phyloP scores from a whole-genome alignment of 1,140 invertebrate species.

The Drosophila subobscura region DNA sequence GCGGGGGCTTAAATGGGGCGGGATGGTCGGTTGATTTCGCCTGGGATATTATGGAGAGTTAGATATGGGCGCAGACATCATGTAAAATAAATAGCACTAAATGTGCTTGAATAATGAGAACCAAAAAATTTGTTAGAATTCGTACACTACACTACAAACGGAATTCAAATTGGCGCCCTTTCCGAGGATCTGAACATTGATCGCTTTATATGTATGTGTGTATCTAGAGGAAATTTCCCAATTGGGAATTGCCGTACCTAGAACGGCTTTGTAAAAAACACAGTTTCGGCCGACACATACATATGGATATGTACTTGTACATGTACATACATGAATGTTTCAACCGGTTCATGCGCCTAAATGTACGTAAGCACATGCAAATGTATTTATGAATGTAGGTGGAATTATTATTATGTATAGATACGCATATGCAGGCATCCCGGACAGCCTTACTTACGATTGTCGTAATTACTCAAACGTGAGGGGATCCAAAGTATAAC shows the following conservation, averaged over 20 bases:
- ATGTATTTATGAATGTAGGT: not conserved
- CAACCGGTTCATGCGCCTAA: constrained; percentile 27
- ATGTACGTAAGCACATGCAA: constrained; percentile 11
- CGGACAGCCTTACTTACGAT: not conserved
- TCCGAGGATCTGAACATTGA: not conserved
- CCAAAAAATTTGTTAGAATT: no score
- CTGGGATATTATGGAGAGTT: not conserved
- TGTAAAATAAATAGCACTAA: not conserved
- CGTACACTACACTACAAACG: no score
- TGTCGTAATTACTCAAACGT: not conserved
- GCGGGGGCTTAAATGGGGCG: no score
- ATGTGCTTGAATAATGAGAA: no score
- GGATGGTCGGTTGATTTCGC: not conserved
- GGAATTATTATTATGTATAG: not conserved
- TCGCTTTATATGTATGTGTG: not conserved
- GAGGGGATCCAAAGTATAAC: no score
- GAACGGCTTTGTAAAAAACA: not conserved
- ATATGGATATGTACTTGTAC: not conserved
- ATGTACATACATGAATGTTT: not conserved
- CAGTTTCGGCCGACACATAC: not conserved
- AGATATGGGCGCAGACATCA: not conserved
- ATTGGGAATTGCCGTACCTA: no score
- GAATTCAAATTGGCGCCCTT: no score
- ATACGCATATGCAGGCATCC: not conserved
- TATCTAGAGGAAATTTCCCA: no score